Evolutionary conservation across 2,797 vertebrate genomes (phyloP).

Genomic region (Brotula barbata): DNA sequence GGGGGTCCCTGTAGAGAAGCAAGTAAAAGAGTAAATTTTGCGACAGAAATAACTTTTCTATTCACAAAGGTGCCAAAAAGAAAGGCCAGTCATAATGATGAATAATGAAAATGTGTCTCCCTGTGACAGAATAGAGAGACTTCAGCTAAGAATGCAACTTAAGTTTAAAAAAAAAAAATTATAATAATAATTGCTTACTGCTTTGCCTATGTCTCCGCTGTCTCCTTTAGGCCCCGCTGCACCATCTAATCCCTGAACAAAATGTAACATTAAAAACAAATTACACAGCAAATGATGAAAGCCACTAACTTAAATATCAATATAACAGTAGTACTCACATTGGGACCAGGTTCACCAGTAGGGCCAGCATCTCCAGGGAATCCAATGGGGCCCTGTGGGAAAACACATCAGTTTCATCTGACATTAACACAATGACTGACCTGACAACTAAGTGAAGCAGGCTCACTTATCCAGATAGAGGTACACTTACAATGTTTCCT

Average conservation of each 20-base stretch:
- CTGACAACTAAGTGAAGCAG: constrained; percentile 28
- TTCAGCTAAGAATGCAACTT: constrained; percentile 3
- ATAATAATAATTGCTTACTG: constrained; percentile 61
- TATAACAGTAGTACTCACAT: constrained; percentile 70
- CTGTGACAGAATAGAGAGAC: constrained; percentile 18
- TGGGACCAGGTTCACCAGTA: constrained; percentile 84
- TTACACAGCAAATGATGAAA: background rate
- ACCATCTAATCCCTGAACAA: constrained; percentile 84
- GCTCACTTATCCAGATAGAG: constrained; percentile 18
- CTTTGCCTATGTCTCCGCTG: constrained; percentile 83
- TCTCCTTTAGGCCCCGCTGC: constrained; percentile 85
- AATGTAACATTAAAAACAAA: background rate
- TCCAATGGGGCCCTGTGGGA: constrained; percentile 84
- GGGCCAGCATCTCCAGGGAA: constrained; percentile 89
- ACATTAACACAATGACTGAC: constrained; percentile 20
- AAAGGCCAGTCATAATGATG: background rate
- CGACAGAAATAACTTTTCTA: constrained; percentile 22
- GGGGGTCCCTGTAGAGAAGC: constrained; percentile 79
- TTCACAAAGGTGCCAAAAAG: constrained; percentile 7
- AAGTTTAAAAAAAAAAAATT: background rate
- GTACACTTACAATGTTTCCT: constrained; percentile 83
- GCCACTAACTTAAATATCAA: background rate
- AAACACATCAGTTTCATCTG: constrained; percentile 7
- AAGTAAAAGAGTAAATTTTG: background rate
- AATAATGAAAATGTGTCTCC: constrained; percentile 13